A percentile compares a stretch with the other conserved stretches of the same genome.
These are phyloP conservation scores for Dallia pectoralis DNA, from an alignment of 2,797 vertebrate genomes.

Conservation along the genomic window DNA sequence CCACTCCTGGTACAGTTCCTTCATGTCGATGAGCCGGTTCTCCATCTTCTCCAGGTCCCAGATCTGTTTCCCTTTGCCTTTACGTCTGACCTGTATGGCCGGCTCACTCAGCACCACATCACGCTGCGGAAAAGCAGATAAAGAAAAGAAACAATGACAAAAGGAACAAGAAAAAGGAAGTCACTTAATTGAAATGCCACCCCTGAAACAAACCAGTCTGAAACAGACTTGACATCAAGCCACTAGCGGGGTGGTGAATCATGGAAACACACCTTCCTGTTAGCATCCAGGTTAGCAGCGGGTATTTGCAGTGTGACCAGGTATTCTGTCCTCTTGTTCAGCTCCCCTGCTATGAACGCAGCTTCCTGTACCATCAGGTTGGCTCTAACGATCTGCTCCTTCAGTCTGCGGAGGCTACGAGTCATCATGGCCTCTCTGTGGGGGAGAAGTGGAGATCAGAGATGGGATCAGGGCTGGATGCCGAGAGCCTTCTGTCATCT, in stretches of 20 bases:
- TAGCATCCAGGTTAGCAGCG: slow-evolving; percentile 92
- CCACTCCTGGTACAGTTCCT: slow-evolving; percentile 97
- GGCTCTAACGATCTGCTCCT: slow-evolving; percentile 91
- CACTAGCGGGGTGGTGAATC: neutral
- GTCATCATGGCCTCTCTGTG: slow-evolving; percentile 88
- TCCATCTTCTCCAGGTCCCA: slow-evolving; percentile 98
- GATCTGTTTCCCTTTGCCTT: slow-evolving; percentile 93
- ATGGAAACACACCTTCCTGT: slow-evolving; percentile 80
- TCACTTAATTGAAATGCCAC: no score
- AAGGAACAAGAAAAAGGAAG: no score
- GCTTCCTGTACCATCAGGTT: slow-evolving; percentile 91
- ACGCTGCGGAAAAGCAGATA: slow-evolving; percentile 65
- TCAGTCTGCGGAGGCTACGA: slow-evolving; percentile 86
- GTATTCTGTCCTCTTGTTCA: slow-evolving; percentile 94
- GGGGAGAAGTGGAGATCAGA: slow-evolving; percentile 8
- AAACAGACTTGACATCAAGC: neutral
- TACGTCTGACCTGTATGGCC: slow-evolving; percentile 91
- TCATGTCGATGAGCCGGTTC: slow-evolving; percentile 93
- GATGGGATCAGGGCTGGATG: neutral
- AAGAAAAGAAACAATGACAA: neutral
- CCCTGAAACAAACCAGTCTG: neutral
- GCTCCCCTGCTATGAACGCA: slow-evolving; percentile 86
- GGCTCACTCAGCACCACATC: slow-evolving; percentile 91
- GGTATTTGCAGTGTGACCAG: slow-evolving; percentile 95
- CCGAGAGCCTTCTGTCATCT: no score